A percentile compares a stretch with the other conserved stretches of the same genome.
Conservation (phyloP, 2,888 invertebrate species). For the Meganola albula region DNA sequence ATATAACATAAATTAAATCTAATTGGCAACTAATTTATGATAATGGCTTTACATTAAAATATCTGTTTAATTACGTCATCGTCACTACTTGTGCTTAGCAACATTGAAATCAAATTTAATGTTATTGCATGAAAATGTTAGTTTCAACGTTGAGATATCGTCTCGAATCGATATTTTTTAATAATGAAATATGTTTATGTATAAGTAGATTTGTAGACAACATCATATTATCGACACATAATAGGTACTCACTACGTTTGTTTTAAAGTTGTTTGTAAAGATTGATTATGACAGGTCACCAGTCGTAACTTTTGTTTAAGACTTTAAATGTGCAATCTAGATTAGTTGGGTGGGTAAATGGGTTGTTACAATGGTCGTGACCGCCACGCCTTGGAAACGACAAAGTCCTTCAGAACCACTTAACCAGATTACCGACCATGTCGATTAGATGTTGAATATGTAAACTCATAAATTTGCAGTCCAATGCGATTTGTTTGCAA, state of each 20-base stretch:
- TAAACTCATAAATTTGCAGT: constrained; percentile 49
- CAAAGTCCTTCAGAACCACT: constrained; percentile 59
- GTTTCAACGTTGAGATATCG: too few species aligned
- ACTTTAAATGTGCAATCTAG: constrained; percentile 45
- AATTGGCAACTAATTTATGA: constrained; percentile 63
- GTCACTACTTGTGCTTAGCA: constrained; percentile 21
- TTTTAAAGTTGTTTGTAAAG: too few species aligned
- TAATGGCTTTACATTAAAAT: constrained; percentile 62
- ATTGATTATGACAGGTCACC: too few species aligned
- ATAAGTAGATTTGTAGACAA: too few species aligned
- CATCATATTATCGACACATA: too few species aligned
- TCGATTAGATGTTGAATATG: constrained; percentile 63
- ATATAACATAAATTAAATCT: constrained; percentile 54
- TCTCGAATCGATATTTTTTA: too few species aligned
- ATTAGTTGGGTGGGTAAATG: constrained; percentile 33
- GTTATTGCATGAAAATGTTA: constrained; percentile 23
- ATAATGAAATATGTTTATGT: too few species aligned
- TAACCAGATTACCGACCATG: constrained; percentile 50
- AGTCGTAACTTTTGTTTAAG: too few species aligned
- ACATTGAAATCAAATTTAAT: constrained; percentile 21
- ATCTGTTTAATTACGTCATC: constrained; percentile 53
- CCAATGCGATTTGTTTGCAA: constrained; percentile 44
- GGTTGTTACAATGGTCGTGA: constrained; percentile 52
- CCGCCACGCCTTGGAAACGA: constrained; percentile 59
- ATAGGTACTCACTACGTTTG: too few species aligned